Evolutionary conservation across 2,113 vertebrate species (phyloP), one percentile per base, ranked within the genome.

Genomic region (Arothron firmamentum): DNA sequence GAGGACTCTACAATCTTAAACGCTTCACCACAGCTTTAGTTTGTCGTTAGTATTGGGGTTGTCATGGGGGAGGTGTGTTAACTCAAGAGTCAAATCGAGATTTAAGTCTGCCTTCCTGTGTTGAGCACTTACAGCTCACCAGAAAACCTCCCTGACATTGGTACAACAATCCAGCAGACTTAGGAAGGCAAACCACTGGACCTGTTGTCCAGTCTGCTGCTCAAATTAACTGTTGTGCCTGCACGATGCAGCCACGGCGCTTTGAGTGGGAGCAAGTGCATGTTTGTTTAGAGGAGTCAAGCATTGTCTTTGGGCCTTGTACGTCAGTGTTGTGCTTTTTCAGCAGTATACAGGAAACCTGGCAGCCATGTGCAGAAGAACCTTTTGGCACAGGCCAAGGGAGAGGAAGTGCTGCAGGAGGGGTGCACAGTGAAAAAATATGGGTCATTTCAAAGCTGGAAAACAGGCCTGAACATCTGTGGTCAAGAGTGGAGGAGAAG

Each of bases 281-380:
- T 87, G 81, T 84, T 88, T 89, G 87, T 91, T 89, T 88, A 86
- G 83, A 88, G 70, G 85, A 85, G 67, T 45, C 12, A 34, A 68
- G 84, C 80, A 90, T 92, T 92, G 90, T 91, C 87, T 85, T 87
- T 51, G 55, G 59, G 55, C 75, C 79, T 82, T 19, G 74, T 83
- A 89, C 89, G 90, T 92, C 90, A 92, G 83, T 57, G 62, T 72
- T 28, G 79, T 68, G 88, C 76, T 82, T 87, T 90, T 83, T 88
- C 77, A 84, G 85, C 75, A 84, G 80, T 84, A 77, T 78, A 85
- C 89, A 90, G 91, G 91, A 92, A 91, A 82, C 85, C 79, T 65
- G 84, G 81, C 84, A 83, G 81, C 89, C 89, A 91, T 91, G 88
- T 92, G 91, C 83, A 77, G 78, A 78, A 87, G 83, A 90, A 92